These are phyloP conservation scores for Sebastes taczanowskii DNA, from an alignment of 2,797 vertebrate genomes.

Conservation along the genomic window DNA sequence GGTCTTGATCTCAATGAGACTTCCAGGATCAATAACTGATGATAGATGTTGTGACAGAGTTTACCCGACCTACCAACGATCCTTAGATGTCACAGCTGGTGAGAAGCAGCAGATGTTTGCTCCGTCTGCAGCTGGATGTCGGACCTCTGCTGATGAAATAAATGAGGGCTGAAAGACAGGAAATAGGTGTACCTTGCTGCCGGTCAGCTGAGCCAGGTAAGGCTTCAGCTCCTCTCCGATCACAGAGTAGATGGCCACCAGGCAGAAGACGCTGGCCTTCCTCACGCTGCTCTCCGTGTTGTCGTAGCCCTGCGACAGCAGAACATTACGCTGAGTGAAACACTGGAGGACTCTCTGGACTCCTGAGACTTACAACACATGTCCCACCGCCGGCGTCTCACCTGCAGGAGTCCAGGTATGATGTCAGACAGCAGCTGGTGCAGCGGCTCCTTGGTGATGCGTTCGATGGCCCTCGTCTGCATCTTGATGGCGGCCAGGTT, in stretches of 20 bases:
- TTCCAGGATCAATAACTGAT: too few species aligned
- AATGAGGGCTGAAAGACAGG: background rate
- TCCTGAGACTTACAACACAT: background rate
- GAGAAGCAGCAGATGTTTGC: too few species aligned
- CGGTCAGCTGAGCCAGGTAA: conserved; percentile 92
- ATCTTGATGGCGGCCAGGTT: conserved; percentile 96
- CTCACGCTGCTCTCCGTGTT: conserved; percentile 96
- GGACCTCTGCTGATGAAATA: too few species aligned
- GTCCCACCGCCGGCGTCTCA: conserved; percentile 32
- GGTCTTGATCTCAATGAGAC: too few species aligned
- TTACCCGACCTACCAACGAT: too few species aligned
- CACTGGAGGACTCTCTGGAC: background rate
- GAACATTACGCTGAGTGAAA: background rate
- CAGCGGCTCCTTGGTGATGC: conserved; percentile 88
- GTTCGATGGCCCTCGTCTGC: conserved; percentile 93
- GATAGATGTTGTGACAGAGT: too few species aligned
- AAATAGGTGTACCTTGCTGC: conserved; percentile 88
- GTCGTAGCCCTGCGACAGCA: conserved; percentile 87
- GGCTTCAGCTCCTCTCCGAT: conserved; percentile 95
- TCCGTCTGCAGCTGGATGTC: too few species aligned
- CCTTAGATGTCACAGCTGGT: too few species aligned
- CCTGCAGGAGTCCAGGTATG: conserved; percentile 93
- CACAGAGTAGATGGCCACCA: conserved; percentile 93
- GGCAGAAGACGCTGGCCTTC: conserved; percentile 95
- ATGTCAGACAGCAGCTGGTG: conserved; percentile 89